Evolutionary conservation across 2,888 invertebrate genomes (phyloP), one percentile per base, ranked within the genome.

Genomic region (Eueremaeus valkanovi): DNA sequence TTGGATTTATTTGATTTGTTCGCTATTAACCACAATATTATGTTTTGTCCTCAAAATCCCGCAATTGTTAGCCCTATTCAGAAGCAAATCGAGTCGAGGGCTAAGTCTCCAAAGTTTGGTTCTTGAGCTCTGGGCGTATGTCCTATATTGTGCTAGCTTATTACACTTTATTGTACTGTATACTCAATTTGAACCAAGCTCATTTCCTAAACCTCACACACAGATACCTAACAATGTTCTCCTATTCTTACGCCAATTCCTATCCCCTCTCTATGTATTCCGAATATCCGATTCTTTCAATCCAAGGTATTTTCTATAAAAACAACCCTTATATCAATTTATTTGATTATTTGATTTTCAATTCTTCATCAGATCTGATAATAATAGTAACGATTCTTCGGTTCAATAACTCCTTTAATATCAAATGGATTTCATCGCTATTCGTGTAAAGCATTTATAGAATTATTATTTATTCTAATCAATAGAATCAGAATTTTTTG

Each of bases 51-150:
- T 73, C 11, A 73, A 73, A 55, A 36, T 73, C 21, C 73, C 73
- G 8, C 73, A 73, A 73, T 31, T 73, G 24, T 24, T 73, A 0
- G 29, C 49, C 9, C 18, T 73, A 49, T 13, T 49, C n/a, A 51
- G 27, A 16, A 73, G 36, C 58, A 73, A 55, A 58, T 73, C 73
- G 16, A 58, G 51, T 58, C 36, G 36, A 45, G 73, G 73, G 18
- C 24, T 73, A 11, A 73, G 73, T 73, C 42, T 58, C 24, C 73
- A 51, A 9, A 73, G 73, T 58, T 27, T 73, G 31, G 24, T 73
- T 27, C 49, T 73, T 6, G 73, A 73, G 36, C 40, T 73, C 27
- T 73, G 73, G 73, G 58, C 55, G 73, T 73, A 73, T 45, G 73
- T 73, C 29, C 45, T 45, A 6, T 45, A 3, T 45, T 29, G 24